These are phyloP conservation scores for Bubo blakistoni DNA, from an alignment of 2,113 vertebrate species.

Conservation along the genomic window DNA sequence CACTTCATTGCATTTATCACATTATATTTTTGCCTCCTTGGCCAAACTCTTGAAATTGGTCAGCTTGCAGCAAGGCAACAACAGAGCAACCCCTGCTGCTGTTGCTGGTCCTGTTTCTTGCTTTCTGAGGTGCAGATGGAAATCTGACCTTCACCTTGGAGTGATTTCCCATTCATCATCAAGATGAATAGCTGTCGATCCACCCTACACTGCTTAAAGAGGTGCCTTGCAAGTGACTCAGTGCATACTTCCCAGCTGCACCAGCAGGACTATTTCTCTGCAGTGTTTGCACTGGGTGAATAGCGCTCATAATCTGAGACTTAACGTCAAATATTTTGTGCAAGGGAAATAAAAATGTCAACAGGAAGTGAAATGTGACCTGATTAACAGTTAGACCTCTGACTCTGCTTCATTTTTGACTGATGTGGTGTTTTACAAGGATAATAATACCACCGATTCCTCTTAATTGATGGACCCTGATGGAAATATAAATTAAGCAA, in stretches of 20 bases:
- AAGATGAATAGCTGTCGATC: constrained; percentile 50
- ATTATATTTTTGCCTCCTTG: not conserved
- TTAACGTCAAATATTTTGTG: constrained; percentile 71
- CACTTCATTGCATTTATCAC: not conserved
- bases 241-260: not conserved
- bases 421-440: constrained; percentile 60
- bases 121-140: constrained; percentile 24
- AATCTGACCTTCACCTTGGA: constrained; percentile 62
- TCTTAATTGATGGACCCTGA: constrained; percentile 59
- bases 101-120: not conserved
- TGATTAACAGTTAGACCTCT: constrained; percentile 76
- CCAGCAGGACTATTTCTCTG: not conserved
- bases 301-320: constrained; percentile 58
- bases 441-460: constrained; percentile 58
- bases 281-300: constrained; percentile 35
- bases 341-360: constrained; percentile 76
- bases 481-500: constrained; percentile 61
- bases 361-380: constrained; percentile 75
- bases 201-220: not conserved
- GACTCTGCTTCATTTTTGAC: constrained; percentile 71
- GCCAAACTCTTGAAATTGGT: not conserved
- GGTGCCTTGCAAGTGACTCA: not conserved
- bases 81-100: not conserved
- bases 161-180: constrained; percentile 49
- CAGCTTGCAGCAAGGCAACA: not conserved